These are phyloP conservation scores for Peromyscus leucopus DNA, from an alignment of 2,113 vertebrate genomes.

Conservation along the genomic window DNA sequence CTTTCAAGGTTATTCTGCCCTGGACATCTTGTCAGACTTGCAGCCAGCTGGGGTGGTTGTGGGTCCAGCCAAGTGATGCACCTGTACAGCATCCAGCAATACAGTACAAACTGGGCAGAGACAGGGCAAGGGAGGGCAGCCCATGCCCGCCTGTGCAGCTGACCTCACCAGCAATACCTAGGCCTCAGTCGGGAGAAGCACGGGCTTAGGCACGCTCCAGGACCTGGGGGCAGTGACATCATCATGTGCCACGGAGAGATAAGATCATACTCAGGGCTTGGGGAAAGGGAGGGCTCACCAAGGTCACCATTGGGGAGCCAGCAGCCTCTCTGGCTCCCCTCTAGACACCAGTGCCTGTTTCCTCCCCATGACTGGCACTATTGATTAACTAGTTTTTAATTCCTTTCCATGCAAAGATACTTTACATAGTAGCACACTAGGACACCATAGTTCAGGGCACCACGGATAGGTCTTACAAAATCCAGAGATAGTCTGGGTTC, in stretches of 20 bases:
- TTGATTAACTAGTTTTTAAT: neutral
- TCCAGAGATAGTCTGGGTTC: neutral
- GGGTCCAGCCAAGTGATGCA: neutral
- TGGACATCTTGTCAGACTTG: fast-evolving
- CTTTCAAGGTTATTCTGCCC: neutral
- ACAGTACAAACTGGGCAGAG: neutral
- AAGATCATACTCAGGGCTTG: fast-evolving
- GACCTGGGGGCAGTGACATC: too few relatives aligned
- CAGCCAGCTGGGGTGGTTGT: neutral
- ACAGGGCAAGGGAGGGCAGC: too few relatives aligned
- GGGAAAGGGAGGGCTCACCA: neutral
- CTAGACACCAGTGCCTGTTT: neutral
- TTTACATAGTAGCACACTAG: neutral
- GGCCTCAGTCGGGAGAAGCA: neutral
- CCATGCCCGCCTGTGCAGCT: fast-evolving
- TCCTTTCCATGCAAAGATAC: neutral
- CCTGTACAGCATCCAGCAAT: too few relatives aligned
- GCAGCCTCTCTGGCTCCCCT: neutral
- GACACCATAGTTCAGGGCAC: neutral
- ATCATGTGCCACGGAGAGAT: neutral
- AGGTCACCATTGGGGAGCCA: fast-evolving
- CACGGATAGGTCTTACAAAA: neutral
- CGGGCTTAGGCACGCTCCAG: too few relatives aligned
- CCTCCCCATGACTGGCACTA: neutral
- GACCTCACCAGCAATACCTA: neutral